Base-by-base conservation (phyloP, 2,888 invertebrate genomes). In the Drosophila kambysellisi region DNA sequence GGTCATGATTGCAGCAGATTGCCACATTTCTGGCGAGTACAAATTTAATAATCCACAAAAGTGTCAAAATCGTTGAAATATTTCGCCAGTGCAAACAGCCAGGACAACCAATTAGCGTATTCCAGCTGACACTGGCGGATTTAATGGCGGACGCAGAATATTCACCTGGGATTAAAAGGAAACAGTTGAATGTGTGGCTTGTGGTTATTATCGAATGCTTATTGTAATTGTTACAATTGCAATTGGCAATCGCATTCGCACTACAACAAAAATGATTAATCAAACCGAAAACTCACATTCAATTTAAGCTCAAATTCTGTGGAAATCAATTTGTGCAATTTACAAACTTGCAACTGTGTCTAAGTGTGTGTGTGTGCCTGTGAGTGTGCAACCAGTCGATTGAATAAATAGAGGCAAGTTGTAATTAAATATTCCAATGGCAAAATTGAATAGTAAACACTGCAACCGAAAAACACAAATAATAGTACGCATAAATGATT, bases 91-190 rank as follows among this genome's bases (percentile, higher is more conserved):
- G 83, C 57, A 73, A 82, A 76, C 64, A 80, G 75, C 79, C 82
- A 35, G 76, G 76, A 79, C 79, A 88, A 68, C 91, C 88, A 88
- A 88, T 90, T 89, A 88, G 79, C 69, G 81, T 67, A 70, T 75
- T 81, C 90, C 88, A 86, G 83, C 86, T 90, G 83, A 86, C 81
- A 60, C 91, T 77, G 59, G 69, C 88, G 48, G 93, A 93, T 81
- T 92, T 93, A 80, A 93, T 93, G 69, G 93, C 93, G 54, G 93
- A 93, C 54, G 93, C 93, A 37, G 93, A 93, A 72, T 93, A 93
- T 88, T 93, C 93, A 81, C 92, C 93, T 93, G 86, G 8, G 25
- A 46, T 57, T 66, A 57, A 78, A 64, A 65, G 17, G 64, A 61
- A 43, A 46, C 41, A 46, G 37, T 65, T 15, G 29, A 11, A 25